Evolutionary conservation across 1,140 invertebrate genomes (phyloP), one percentile per base, ranked within the genome.

Genomic region (Trachymyrmex septentrionalis): DNA sequence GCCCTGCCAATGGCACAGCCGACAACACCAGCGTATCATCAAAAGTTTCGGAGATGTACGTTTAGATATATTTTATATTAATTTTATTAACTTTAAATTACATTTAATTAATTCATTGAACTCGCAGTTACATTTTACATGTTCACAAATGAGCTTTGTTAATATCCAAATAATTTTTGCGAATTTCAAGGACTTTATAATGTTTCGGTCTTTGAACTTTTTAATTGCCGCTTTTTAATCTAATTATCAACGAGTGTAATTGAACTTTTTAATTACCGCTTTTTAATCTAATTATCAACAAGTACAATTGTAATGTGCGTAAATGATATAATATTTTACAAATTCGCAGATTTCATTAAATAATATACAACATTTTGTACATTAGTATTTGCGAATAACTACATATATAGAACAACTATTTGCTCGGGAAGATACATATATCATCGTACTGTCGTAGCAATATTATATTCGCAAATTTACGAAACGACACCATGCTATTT

Each of bases 401-500:
- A n/a, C n/a, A 27, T 30, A 30, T 55, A 69, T 16, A 48, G 14
- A n/a, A n/a, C n/a, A n/a, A n/a, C n/a, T n/a, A n/a, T 44, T 44
- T 55, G 30, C n/a, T 24, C 50, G 34, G 48, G 5, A 12, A 61
- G n/a, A 72, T 61, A 71, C 24, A 59, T 14, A 16, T 38, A 38
- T 24, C n/a, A 34, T 48, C 44, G 12, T 19, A 19, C 21, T 38
- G 21, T 82, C 38, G 12, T 44, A 44, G 38, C 38, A 44, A 44
- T 44, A 44, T 50, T 38, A 84, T 24, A 73, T 61, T 53, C 55
- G 27, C 69, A 82, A 84, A 73, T 84, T 63, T 84, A 34, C 55
- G 24, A 59, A 48, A 24, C 19, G 24, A 72, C n/a, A 57, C 48
- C 50, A 48, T 27, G 69, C 27, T 24, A 24, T 72, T 82, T 50